Conservation (phyloP, 1,140 invertebrate species). For the Paracyclopina nana region DNA sequence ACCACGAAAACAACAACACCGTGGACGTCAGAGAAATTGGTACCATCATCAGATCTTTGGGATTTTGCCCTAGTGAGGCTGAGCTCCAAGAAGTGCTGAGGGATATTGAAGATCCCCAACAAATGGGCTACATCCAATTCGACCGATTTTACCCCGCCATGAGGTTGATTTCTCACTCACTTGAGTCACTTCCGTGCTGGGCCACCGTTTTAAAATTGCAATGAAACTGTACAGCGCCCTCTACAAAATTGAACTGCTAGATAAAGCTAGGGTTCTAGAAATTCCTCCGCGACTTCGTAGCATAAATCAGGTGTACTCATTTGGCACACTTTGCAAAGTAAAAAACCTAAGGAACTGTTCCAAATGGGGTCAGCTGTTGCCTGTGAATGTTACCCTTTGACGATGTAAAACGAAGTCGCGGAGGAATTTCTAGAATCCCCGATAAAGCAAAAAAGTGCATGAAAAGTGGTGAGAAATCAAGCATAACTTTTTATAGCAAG, state of each 20-base stretch:
- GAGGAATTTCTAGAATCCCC: no score
- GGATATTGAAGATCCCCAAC: slow-evolving; percentile 13
- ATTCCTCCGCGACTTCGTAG: no score
- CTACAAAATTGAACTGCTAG: no score
- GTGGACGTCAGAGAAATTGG: slow-evolving; percentile 15
- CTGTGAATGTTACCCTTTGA: not conserved
- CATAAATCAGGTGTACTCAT: not conserved
- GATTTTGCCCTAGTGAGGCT: slow-evolving; percentile 9
- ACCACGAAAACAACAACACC: slow-evolving; percentile 15
- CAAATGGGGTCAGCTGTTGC: not conserved
- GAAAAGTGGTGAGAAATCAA: not conserved
- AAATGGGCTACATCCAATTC: not conserved
- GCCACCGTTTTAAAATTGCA: no score
- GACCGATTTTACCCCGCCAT: slow-evolving; percentile 4
- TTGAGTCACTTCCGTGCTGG: no score
- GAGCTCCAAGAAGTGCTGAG: slow-evolving; percentile 5
- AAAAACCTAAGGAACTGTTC: not conserved
- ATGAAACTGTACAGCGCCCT: no score
- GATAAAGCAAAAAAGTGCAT: not conserved
- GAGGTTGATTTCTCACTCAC: no score
- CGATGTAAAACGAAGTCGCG: not conserved
- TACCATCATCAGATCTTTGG: slow-evolving; percentile 10
- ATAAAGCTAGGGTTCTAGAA: no score
- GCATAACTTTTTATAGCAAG: not conserved
- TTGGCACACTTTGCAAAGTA: not conserved